Percentiles rank a stretch among this genome's conserved stretches.
phyloP scores from a whole-genome alignment of 2,888 invertebrate genomes.

The Branchipolynoe longqiensis region DNA sequence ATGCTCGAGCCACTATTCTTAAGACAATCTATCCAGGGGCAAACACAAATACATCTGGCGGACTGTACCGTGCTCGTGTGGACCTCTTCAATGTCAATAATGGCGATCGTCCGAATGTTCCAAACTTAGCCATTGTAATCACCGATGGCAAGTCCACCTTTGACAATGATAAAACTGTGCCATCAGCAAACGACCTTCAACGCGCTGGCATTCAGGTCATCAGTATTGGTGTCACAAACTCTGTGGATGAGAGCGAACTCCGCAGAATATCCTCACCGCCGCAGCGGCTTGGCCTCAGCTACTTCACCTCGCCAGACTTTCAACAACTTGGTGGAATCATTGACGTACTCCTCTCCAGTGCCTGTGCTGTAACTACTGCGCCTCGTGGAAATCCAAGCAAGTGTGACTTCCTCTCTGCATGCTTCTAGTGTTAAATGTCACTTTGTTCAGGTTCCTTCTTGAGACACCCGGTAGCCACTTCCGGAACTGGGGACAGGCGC shows the following conservation, averaged over 20 bases:
- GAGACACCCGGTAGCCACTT: too few species aligned
- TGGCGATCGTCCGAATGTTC: slow-evolving; percentile 48
- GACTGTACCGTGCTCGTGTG: slow-evolving; percentile 53
- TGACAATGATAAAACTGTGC: slow-evolving; percentile 43
- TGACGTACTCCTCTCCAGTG: not conserved
- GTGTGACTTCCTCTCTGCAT: not conserved
- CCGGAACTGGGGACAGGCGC: too few species aligned
- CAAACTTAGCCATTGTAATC: slow-evolving; percentile 50
- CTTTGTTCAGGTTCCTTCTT: too few species aligned
- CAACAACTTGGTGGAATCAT: slow-evolving; percentile 11
- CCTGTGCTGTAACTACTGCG: slow-evolving; percentile 23
- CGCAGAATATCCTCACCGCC: slow-evolving; percentile 52
- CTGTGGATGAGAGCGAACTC: slow-evolving; percentile 57
- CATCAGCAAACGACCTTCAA: slow-evolving; percentile 21
- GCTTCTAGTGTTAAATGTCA: too few species aligned
- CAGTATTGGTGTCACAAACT: slow-evolving; percentile 46
- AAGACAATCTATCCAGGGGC: slow-evolving; percentile 59
- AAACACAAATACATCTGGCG: slow-evolving; percentile 65
- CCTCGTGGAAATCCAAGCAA: slow-evolving; percentile 25
- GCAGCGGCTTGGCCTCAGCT: slow-evolving; percentile 3
- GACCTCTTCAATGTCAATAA: slow-evolving; percentile 39
- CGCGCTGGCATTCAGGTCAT: slow-evolving; percentile 20
- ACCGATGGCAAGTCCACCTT: slow-evolving; percentile 59
- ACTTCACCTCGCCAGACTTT: slow-evolving; percentile 23
- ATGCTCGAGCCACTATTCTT: slow-evolving; percentile 44